Base-by-base conservation (phyloP, 2,888 invertebrate genomes). In the Zonitis immaculata region DNA sequence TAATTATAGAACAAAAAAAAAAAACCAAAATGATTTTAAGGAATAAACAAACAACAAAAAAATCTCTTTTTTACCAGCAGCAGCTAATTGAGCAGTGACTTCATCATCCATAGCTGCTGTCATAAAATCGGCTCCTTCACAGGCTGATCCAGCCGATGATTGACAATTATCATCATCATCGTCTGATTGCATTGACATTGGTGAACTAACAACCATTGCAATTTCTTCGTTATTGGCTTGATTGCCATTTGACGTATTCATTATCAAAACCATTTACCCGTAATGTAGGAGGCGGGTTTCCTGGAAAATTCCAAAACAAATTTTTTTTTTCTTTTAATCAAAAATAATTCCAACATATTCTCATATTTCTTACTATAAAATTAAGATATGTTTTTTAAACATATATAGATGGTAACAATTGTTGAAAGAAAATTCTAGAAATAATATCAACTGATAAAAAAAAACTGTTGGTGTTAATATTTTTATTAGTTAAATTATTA, bases 21-120 rank as follows among this genome's bases (percentile, higher is more conserved):
- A n/a, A n/a, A n/a, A n/a, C n/a, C n/a, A n/a, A n/a, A n/a, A n/a
- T n/a, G n/a, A n/a, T n/a, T n/a, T n/a, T n/a, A n/a, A n/a, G n/a
- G n/a, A n/a, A n/a, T n/a, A n/a, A n/a, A n/a, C n/a, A n/a, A n/a
- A n/a, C n/a, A n/a, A n/a, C n/a, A n/a, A n/a, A n/a, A n/a, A n/a
- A n/a, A n/a, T n/a, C n/a, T n/a, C n/a, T n/a, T n/a, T n/a, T n/a
- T 76, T 78, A 91, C 95, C 96, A 74, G 96, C 95, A 66, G 95
- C 95, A 50, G 95, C 95, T 66, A 97, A 80, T 73, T 96, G 96
- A 74, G 95, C 93, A 62, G 95, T 95, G 67, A 97, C 93, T 72
- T 96, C 95, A 76, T 96, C 95, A 64, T 88, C 87, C 84, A 91
- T 88, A 47, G 89, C 88, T 52, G 85, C 87, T 63, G 89, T 85